Evolutionary conservation across 2,113 vertebrate genomes (phyloP).

Genomic region (Pangasianodon hypophthalmus): DNA sequence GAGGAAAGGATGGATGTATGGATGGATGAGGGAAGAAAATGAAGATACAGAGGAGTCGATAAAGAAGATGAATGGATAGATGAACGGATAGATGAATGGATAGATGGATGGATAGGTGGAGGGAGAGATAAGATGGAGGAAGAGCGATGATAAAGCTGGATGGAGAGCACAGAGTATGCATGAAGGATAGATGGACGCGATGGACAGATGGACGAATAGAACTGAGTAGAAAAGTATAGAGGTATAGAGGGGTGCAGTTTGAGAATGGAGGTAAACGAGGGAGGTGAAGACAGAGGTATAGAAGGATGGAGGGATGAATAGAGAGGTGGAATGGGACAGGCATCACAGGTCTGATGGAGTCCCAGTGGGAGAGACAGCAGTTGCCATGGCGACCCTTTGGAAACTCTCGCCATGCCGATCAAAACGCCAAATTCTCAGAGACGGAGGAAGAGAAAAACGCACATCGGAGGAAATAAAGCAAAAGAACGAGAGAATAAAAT

Average conservation of each 20-base stretch:
- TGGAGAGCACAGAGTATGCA: not conserved
- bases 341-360: not conserved
- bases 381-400: constrained; percentile 11
- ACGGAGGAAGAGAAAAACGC: not conserved
- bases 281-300: not conserved
- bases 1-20: not conserved
- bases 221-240: not conserved
- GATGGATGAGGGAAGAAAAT: not conserved
- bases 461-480: not conserved
- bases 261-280: not conserved
- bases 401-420: not conserved
- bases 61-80: not conserved
- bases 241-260: not conserved
- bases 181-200: not conserved
- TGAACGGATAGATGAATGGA: not conserved
- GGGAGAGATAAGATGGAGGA: not conserved
- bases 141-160: not conserved
- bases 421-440: not conserved
- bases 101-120: not conserved
- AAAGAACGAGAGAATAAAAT: not conserved
- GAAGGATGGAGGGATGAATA: not conserved
- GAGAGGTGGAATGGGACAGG: not conserved
- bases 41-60: not conserved
- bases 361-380: constrained; percentile 20
- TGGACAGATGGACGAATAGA: not conserved